phyloP scores from a whole-genome alignment of 1,140 invertebrate genomes.

The Nasonia giraulti region DNA sequence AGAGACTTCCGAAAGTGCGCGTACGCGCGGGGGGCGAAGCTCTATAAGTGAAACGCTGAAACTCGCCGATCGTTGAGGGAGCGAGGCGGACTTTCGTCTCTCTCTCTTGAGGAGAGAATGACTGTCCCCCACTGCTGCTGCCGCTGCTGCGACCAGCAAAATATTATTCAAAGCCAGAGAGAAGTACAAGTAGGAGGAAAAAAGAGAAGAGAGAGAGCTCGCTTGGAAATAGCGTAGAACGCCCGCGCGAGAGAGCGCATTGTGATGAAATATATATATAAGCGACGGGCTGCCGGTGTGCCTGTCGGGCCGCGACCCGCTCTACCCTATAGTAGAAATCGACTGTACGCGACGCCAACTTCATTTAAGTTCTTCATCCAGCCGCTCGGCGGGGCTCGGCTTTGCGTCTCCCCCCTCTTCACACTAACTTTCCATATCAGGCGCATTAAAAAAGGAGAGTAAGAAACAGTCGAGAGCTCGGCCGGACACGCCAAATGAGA shows the following conservation, averaged over 20 bases:
- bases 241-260: neutral
- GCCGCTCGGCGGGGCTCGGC: neutral
- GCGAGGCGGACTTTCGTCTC: constrained; percentile 4
- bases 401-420: neutral
- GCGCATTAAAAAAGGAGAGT: constrained; percentile 21
- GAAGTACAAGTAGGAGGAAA: constrained; percentile 3
- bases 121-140: neutral
- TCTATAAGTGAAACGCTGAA: constrained; percentile 28
- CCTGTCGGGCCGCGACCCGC: no score
- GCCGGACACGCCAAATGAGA: constrained; percentile 5
- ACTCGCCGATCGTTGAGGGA: constrained; percentile 37
- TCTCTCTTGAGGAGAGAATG: neutral
- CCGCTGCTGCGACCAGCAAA: constrained; percentile 13
- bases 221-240: neutral
- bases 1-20: constrained; percentile 7
- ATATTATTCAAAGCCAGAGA: constrained; percentile 48
- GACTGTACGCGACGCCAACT: constrained; percentile 50
- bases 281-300: neutral
- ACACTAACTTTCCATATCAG: constrained; percentile 54
- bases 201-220: neutral
- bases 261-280: neutral
- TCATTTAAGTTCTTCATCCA: constrained; percentile 58
- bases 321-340: constrained; percentile 12
- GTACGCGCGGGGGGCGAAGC: neutral
- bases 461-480: neutral